These are phyloP conservation scores for Carassius carassius DNA, from an alignment of 2,113 vertebrate species.

Conservation along the genomic window DNA sequence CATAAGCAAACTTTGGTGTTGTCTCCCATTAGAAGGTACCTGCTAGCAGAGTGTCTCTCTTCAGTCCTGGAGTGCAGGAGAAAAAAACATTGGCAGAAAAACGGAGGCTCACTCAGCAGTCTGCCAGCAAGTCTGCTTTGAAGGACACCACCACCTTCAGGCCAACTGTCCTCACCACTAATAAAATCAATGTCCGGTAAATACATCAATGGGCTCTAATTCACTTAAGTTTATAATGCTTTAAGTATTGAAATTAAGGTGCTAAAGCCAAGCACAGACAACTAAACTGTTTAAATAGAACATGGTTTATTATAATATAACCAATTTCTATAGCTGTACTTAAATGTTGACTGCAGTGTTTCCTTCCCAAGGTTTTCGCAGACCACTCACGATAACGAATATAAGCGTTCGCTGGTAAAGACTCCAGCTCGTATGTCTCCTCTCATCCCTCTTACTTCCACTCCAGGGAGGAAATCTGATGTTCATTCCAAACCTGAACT, in stretches of 20 bases:
- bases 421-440: slow-evolving; percentile 87
- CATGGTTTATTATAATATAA: background rate
- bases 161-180: slow-evolving; percentile 76
- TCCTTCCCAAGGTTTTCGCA: slow-evolving; percentile 81
- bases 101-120: slow-evolving; percentile 56
- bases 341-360: background rate
- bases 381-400: slow-evolving; percentile 85
- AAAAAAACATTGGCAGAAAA: slow-evolving; percentile 59
- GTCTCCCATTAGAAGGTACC: slow-evolving; percentile 63
- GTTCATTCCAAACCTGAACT: slow-evolving; percentile 65
- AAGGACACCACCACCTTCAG: slow-evolving; percentile 70
- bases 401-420: slow-evolving; percentile 85
- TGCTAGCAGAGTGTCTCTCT: slow-evolving; percentile 58
- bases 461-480: slow-evolving; percentile 57
- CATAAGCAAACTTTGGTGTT: background rate
- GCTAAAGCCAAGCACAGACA: background rate
- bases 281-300: background rate
- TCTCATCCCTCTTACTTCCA: slow-evolving; percentile 56
- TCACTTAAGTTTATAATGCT: background rate
- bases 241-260: background rate
- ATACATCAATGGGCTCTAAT: background rate
- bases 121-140: slow-evolving; percentile 60
- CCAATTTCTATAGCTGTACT: background rate
- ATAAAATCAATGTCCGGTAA: slow-evolving; percentile 91
- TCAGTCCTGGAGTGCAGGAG: slow-evolving; percentile 75